A percentile compares a stretch with the other conserved stretches of the same genome.
These are phyloP conservation scores for Apoda limacodes DNA, from an alignment of 2,888 invertebrate species.

Conservation along the genomic window DNA sequence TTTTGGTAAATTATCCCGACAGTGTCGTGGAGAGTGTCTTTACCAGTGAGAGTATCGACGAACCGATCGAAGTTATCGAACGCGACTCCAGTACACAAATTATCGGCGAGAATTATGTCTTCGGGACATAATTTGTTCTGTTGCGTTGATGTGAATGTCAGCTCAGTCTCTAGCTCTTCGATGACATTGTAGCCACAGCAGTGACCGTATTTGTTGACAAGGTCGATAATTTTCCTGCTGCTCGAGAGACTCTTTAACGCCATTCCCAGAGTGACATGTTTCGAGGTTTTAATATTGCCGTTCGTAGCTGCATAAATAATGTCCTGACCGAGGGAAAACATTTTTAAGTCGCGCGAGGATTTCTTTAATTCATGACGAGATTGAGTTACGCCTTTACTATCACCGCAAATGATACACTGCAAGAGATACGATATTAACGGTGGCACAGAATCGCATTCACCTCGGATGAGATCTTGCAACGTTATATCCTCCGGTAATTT, in stretches of 20 bases:
- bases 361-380: too few relatives aligned
- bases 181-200: slow-evolving; percentile 7
- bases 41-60: slow-evolving; percentile 14
- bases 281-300: slow-evolving; percentile 8
- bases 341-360: too few relatives aligned
- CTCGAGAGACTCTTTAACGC: slow-evolving; percentile 9
- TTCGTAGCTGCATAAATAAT: slow-evolving; percentile 4
- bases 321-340: slow-evolving; percentile 11
- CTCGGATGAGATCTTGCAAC: too few relatives aligned
- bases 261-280: slow-evolving; percentile 10
- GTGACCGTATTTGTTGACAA: slow-evolving; percentile 13
- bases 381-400: too few relatives aligned
- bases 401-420: too few relatives aligned
- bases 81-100: neutral
- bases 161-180: slow-evolving; percentile 11
- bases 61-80: slow-evolving; percentile 13
- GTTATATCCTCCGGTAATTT: too few relatives aligned
- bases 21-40: slow-evolving; percentile 17
- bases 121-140: slow-evolving; percentile 4
- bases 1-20: slow-evolving; percentile 16
- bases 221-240: slow-evolving; percentile 9
- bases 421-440: too few relatives aligned
- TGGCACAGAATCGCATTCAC: too few relatives aligned
- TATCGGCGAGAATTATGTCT: slow-evolving; percentile 6
- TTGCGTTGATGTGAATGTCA: slow-evolving; percentile 1